phyloP scores from a whole-genome alignment of 2,797 vertebrate species.

The Eleutherodactylus coqui region DNA sequence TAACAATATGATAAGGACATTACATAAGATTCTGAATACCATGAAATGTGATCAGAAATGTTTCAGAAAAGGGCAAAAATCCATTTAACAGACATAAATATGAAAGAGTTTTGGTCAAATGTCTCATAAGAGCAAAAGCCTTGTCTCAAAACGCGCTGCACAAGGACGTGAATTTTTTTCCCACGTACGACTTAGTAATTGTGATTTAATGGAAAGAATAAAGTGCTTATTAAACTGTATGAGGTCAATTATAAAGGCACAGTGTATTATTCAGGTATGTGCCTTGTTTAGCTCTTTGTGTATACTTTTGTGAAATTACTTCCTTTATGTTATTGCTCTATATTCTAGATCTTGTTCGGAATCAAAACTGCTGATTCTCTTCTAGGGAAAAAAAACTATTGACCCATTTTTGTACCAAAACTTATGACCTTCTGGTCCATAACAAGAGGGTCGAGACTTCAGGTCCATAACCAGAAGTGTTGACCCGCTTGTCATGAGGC shows the following conservation, averaged over 20 bases:
- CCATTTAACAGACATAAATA: constrained; percentile 39
- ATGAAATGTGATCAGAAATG: constrained; percentile 63
- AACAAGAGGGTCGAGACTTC: too few species aligned
- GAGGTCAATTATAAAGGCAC: constrained; percentile 10
- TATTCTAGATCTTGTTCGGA: neutral
- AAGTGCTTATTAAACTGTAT: constrained; percentile 9
- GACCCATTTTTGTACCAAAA: neutral
- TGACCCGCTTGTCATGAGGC: neutral
- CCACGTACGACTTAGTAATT: constrained; percentile 8
- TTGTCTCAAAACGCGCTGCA: neutral
- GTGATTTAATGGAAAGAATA: neutral
- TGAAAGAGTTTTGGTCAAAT: constrained; percentile 49
- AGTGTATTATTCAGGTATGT: neutral
- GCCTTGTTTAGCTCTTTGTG: neutral
- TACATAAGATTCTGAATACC: constrained; percentile 59
- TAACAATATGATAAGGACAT: constrained; percentile 67
- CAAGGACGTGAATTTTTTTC: neutral
- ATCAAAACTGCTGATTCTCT: neutral
- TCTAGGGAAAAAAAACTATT: neutral
- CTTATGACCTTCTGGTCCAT: neutral
- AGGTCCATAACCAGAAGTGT: neutral
- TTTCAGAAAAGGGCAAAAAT: constrained; percentile 58
- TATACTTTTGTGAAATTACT: neutral
- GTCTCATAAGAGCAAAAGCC: constrained; percentile 21
- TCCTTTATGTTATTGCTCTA: neutral